These are phyloP conservation scores for Latrodectus geometricus DNA, from an alignment of 1,140 invertebrate genomes.

Conservation along the genomic window DNA sequence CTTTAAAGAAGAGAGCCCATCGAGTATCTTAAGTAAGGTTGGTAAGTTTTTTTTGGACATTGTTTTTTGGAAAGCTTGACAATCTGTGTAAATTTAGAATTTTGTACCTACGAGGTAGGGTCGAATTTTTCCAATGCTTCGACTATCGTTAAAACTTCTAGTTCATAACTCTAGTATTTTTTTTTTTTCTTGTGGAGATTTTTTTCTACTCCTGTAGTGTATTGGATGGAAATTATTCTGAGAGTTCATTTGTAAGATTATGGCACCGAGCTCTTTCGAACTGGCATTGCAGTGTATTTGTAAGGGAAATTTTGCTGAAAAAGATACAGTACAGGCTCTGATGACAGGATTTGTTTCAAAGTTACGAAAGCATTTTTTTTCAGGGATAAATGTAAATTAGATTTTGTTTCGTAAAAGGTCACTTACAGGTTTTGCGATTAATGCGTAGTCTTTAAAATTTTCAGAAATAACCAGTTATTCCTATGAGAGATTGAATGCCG, in stretches of 20 bases:
- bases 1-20: conserved; percentile 21
- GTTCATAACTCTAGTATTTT: conserved; percentile 12
- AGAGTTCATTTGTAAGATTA: conserved; percentile 70
- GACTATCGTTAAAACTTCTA: too few relatives aligned
- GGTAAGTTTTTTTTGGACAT: conserved; percentile 17
- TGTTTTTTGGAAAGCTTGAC: conserved; percentile 4
- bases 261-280: conserved; percentile 70
- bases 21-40: not conserved
- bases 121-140: conserved; percentile 22
- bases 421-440: conserved; percentile 67
- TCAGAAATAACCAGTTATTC: too few relatives aligned
- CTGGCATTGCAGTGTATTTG: conserved; percentile 67
- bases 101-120: conserved; percentile 23
- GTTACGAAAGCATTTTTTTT: conserved; percentile 35
- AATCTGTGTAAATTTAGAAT: conserved; percentile 28
- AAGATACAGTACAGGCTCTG: too few relatives aligned
- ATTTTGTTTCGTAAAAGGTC: conserved; percentile 66
- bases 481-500: too few relatives aligned
- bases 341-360: too few relatives aligned
- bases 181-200: not conserved
- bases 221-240: not conserved
- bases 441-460: conserved; percentile 63
- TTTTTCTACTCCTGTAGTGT: conserved; percentile 5
- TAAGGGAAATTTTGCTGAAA: too few relatives aligned
- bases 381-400: conserved; percentile 65